Evolutionary conservation across 1,140 invertebrate genomes (phyloP).

Genomic region (Scaptomyza pallida): DNA sequence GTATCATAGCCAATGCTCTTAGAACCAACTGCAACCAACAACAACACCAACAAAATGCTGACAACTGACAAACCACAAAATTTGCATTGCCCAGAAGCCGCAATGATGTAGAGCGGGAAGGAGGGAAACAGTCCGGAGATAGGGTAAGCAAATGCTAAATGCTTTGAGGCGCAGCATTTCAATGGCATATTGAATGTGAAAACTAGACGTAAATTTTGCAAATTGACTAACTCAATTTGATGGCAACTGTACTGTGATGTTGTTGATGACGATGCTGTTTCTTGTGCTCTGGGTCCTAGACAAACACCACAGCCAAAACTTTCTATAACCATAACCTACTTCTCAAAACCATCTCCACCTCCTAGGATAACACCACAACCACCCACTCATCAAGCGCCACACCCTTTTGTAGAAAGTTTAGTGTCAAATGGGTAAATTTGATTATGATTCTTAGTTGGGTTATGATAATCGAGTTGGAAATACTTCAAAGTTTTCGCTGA

Average conservation of each 20-base stretch:
- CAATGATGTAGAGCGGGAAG: not conserved
- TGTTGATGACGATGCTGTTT: slow-evolving; percentile 35
- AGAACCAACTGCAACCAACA: not conserved
- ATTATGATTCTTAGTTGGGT: slow-evolving; percentile 76
- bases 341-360: not conserved
- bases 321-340: slow-evolving; percentile 24
- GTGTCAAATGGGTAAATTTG: slow-evolving; percentile 78
- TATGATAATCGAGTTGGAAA: slow-evolving; percentile 78
- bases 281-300: slow-evolving; percentile 7
- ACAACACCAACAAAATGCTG: slow-evolving; percentile 19
- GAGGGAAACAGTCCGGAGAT: not conserved
- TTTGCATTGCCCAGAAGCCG: slow-evolving; percentile 31
- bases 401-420: slow-evolving; percentile 59
- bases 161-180: slow-evolving; percentile 17
- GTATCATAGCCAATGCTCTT: slow-evolving; percentile 32
- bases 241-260: slow-evolving; percentile 24
- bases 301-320: slow-evolving; percentile 26
- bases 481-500: slow-evolving; percentile 71
- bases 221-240: slow-evolving; percentile 78
- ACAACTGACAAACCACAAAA: slow-evolving; percentile 40
- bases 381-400: not conserved
- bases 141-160: slow-evolving; percentile 9
- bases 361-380: too few relatives aligned
- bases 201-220: slow-evolving; percentile 58
- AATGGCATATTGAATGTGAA: slow-evolving; percentile 54